Evolutionary conservation across 2,888 invertebrate species (phyloP).

Genomic region (Tenthredo amoena): DNA sequence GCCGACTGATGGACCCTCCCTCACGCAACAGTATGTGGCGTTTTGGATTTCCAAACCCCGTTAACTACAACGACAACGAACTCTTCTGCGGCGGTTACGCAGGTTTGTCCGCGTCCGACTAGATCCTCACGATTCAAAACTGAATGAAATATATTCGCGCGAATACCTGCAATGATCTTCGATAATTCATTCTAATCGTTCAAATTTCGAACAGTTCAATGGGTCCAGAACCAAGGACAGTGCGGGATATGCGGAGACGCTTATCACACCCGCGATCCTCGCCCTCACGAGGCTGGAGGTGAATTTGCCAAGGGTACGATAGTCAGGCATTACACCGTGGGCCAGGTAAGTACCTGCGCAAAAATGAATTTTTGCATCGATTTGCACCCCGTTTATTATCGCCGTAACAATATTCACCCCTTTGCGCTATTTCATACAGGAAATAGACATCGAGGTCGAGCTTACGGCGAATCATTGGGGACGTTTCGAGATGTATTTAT

Average conservation of each 20-base stretch:
- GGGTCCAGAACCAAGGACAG: slow-evolving; percentile 91
- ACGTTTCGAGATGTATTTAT: slow-evolving; percentile 90
- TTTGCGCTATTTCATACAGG: slow-evolving; percentile 78
- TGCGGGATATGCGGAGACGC: slow-evolving; percentile 96
- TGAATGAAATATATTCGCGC: not conserved
- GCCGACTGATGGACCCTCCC: slow-evolving; percentile 95
- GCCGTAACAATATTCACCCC: not conserved
- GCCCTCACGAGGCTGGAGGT: slow-evolving; percentile 95
- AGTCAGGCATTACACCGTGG: slow-evolving; percentile 89
- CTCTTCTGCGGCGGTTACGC: slow-evolving; percentile 95
- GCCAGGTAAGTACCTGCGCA: slow-evolving; percentile 84
- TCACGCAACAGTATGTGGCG: slow-evolving; percentile 97
- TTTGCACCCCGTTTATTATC: not conserved
- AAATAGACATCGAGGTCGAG: slow-evolving; percentile 92
- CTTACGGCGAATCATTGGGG: slow-evolving; percentile 95
- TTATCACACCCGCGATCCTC: slow-evolving; percentile 84
- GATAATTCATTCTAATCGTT: not conserved
- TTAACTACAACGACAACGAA: slow-evolving; percentile 97
- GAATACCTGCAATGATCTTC: slow-evolving; percentile 16
- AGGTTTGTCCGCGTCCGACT: slow-evolving; percentile 79
- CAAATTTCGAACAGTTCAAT: slow-evolving; percentile 84
- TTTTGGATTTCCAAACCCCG: slow-evolving; percentile 95
- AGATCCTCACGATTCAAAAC: not conserved
- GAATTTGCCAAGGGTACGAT: slow-evolving; percentile 92
- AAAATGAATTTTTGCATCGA: not conserved